Conservation (phyloP, 2,113 vertebrate genomes). For the Centrocercus urophasianus region DNA sequence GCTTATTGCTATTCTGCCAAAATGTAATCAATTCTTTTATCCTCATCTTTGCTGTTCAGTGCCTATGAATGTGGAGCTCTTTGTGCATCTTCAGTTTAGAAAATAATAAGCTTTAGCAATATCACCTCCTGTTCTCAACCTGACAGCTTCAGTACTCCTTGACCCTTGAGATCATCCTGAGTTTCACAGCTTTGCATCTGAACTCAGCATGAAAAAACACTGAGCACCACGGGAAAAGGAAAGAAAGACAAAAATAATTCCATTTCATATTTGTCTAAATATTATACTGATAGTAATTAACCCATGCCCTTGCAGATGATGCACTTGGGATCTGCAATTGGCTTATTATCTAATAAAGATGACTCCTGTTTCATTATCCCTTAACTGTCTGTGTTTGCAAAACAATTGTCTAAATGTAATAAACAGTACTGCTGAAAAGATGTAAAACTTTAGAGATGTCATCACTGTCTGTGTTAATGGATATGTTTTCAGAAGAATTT, state of each 20-base stretch:
- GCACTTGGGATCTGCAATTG: conserved; percentile 47
- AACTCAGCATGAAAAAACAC: conserved; percentile 41
- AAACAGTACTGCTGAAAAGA: conserved; percentile 49
- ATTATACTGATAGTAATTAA: conserved; percentile 47
- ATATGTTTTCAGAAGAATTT: conserved; percentile 20
- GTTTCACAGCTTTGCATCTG: conserved; percentile 44
- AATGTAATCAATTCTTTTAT: background rate
- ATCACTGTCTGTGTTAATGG: conserved; percentile 23
- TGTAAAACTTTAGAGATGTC: conserved; percentile 27
- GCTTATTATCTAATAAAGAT: conserved; percentile 63
- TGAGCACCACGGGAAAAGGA: background rate
- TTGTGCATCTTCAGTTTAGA: background rate
- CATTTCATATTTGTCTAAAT: conserved; percentile 51
- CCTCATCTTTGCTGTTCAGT: background rate
- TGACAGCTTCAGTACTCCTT: conserved; percentile 17
- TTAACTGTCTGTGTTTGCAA: conserved; percentile 48
- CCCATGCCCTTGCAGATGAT: background rate
- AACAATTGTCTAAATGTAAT: conserved; percentile 51
- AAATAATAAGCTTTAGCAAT: conserved; percentile 43
- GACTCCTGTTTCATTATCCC: conserved; percentile 55
- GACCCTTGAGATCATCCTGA: conserved; percentile 35
- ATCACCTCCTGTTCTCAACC: conserved; percentile 45
- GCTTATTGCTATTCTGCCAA: background rate
- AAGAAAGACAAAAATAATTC: conserved; percentile 59
- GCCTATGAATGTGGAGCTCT: background rate